Evolutionary conservation across 1,140 invertebrate genomes (phyloP), one percentile per base, ranked within the genome.

Genomic region (Drosophila bocqueti): DNA sequence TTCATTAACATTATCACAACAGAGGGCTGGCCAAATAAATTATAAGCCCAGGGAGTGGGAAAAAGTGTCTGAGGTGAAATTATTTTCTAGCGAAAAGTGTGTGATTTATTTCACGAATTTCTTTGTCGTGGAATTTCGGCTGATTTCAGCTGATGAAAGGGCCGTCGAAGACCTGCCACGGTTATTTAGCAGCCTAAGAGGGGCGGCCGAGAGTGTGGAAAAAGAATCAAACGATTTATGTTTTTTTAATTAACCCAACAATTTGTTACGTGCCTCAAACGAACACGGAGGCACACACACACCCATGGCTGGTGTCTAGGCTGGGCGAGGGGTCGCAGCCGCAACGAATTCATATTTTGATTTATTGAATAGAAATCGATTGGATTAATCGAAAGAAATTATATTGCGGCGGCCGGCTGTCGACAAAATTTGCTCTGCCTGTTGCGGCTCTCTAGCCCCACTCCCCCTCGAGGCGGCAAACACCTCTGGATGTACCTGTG

Each of bases 281-380:
- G 76, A 66, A 68, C 77, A 77, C 73, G 59, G 77, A 64, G 71
- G 47, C 62, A 57, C 61, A 57, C 64, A 57, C 64, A 77, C 34
- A 58, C 31, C 58, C 38, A 24, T 36, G 16, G 43, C 31, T 18
- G 47, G 62, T 59, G 67, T 73, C 78, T 73, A 77, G 73, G 47
- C 34, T 36, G 65, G 81, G 45, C 71, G 67, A 83, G 81, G 71
- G 79, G 68, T 76, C 72, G 71, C 59, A 59, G 67, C 81, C 85
- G 84, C 79, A 85, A 68, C 85, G 86, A 90, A 90, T 89, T 76
- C 86, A 90, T 82, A 90, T 90, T 87, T 91, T 91, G 89, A 91
- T 91, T 91, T 91, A 91, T 91, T 91, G 87, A 91, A 91, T 91
- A 84, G 89, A 91, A 91, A 91, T 91, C 87, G 87, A 91, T 91